Evolutionary conservation across 2,113 vertebrate species (phyloP).

Genomic region (Fulica atra): DNA sequence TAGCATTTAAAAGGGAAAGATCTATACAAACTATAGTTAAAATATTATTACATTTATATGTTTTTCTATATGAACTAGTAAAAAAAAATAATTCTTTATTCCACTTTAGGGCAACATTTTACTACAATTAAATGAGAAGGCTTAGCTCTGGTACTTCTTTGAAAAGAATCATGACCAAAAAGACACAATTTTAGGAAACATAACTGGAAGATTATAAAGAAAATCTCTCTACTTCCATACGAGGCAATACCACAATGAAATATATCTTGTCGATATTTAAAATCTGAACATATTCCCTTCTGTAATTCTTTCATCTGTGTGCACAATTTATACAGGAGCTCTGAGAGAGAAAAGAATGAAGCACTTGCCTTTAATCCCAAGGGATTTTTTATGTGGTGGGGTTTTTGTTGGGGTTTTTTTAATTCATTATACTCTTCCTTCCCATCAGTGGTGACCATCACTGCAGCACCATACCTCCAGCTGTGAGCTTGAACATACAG

Average conservation of each 20-base stretch:
- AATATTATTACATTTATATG: conserved; percentile 74
- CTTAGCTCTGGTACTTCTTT: conserved; percentile 69
- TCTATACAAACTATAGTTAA: conserved; percentile 75
- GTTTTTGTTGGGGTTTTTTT: not conserved
- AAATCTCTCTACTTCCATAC: conserved; percentile 7
- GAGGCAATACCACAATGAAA: conserved; percentile 13
- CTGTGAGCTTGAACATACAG: conserved; percentile 36
- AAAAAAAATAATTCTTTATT: conserved; percentile 66
- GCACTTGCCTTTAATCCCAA: not conserved
- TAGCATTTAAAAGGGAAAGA: conserved; percentile 62
- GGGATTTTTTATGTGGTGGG: not conserved
- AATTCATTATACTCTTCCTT: conserved; percentile 13
- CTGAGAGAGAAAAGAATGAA: conserved; percentile 27
- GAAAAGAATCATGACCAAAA: conserved; percentile 69
- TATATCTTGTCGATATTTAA: conserved; percentile 13
- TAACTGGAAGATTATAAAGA: conserved; percentile 32
- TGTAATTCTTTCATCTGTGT: conserved; percentile 22
- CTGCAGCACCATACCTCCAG: conserved; percentile 15
- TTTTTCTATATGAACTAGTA: conserved; percentile 66
- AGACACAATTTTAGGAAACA: conserved; percentile 38
- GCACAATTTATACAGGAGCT: conserved; percentile 6
- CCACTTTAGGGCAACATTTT: conserved; percentile 74
- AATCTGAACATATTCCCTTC: not conserved
- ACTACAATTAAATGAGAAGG: conserved; percentile 75
- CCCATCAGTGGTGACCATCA: conserved; percentile 18